These are phyloP conservation scores for Trichopoda pennipes DNA, from an alignment of 2,888 invertebrate species.

Conservation along the genomic window DNA sequence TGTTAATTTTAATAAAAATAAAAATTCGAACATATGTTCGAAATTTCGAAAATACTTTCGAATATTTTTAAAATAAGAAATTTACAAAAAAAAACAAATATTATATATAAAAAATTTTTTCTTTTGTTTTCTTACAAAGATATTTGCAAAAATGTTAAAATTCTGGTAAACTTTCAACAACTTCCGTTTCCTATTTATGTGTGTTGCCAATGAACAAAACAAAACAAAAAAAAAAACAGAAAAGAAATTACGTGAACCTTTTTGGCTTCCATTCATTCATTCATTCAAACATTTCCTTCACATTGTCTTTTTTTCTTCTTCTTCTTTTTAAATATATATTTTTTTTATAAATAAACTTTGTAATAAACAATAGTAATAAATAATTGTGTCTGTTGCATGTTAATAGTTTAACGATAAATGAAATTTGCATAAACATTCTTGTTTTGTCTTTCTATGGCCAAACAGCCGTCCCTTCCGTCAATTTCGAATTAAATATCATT, in stretches of 20 bases:
- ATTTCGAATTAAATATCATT: slow-evolving; percentile 27
- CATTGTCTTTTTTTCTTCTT: slow-evolving; percentile 32
- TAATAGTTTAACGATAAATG: slow-evolving; percentile 21
- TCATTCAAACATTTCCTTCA: slow-evolving; percentile 47
- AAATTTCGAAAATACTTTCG: no score
- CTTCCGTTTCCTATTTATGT: slow-evolving; percentile 51
- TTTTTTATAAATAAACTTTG: slow-evolving; percentile 7
- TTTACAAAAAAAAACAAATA: no score
- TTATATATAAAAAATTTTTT: neutral
- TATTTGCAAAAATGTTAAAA: neutral
- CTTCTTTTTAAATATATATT: neutral
- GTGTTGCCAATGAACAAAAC: slow-evolving; percentile 16
- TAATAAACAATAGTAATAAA: slow-evolving; percentile 22
- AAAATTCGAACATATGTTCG: no score
- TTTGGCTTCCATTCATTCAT: slow-evolving; percentile 24
- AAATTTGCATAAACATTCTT: slow-evolving; percentile 48
- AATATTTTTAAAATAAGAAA: no score
- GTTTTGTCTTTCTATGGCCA: slow-evolving; percentile 13
- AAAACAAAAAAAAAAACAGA: neutral
- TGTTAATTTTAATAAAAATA: no score
- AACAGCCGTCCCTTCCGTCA: slow-evolving; percentile 33
- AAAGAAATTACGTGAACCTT: slow-evolving; percentile 48
- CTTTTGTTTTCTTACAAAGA: neutral
- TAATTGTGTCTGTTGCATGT: slow-evolving; percentile 46
- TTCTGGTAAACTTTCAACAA: slow-evolving; percentile 22